Base-by-base conservation (phyloP, 2,797 vertebrate genomes). In the Onychomys torridus region DNA sequence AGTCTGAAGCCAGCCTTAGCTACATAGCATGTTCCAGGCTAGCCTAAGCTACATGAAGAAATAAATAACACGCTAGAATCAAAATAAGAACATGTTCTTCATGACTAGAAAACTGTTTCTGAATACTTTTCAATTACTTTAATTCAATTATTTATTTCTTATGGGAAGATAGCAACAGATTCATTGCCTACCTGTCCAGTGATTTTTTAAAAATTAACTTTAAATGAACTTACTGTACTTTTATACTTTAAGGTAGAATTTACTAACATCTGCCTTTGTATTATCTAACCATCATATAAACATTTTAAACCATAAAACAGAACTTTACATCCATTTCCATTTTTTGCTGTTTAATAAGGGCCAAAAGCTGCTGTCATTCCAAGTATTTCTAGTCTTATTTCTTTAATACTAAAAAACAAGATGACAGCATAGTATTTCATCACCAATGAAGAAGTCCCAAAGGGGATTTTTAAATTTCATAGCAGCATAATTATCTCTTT, bases 331-430 rank as follows among this genome's bases (percentile, higher is more conserved):
- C 49, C 85, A 29, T 85, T 96, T 83, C 34, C 75, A 87, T 71
- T 96, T 96, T 91, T 46, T 92, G 73, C 55, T 81, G 75, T 52
- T 94, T 87, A 96, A 92, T 79, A 97, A 96, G 43, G 69, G 17
- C 86, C 61, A 91, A 86, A 97, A 94, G 81, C 91, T 95, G 61
- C 27, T 85, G 91, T 96, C 12, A 85, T 91, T 96, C 89, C 40
- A 91, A 97, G 37, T 97, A 25, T 40, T 95, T 90, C 81, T 89
- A 90, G 95, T 93, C 76, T 90, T 78, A 93, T 86, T 90, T 27
- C 40, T 91, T 84, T 10, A 93, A 96, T 59, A 86, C 52, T 96
- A 91, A 73, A 96, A 97, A 97, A 97, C 81, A 83, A 97, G 95
- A 95, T 25, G 79, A 96, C 65, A 87, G 52, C 81, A 78, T 57